Evolutionary conservation across 2,113 vertebrate genomes (phyloP), one percentile per base, ranked within the genome.

Genomic region (Genyomyrus donnyi): DNA sequence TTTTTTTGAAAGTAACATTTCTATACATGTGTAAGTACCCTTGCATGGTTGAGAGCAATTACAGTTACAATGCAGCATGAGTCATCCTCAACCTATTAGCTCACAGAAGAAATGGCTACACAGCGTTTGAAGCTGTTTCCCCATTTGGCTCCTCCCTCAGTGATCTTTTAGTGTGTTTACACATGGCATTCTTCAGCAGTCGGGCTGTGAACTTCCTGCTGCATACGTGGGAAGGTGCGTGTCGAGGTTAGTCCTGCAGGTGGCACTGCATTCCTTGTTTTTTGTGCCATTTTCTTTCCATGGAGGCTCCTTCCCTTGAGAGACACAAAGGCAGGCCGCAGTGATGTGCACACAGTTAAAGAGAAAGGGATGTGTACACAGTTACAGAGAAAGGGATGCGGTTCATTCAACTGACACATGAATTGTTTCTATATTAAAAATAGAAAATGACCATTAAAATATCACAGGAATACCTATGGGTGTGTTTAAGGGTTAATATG

Each of bases 231-330:
- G n/a, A 7, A 80, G 15, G 74, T 42, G 35, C 5, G 1, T 80
- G 74, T 80, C 42, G 17, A 39, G 74, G 13, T 7, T 19, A 19
- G 3, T 17, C 31, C 74, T 80, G 35, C 74, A 80, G 74, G 39
- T 80, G 74, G 74, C 74, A 42, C 74, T 80, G 35, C 74, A 42
- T 80, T 80, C 74, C 74, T 42, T 80, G 74, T 77, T 80, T 77
- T 80, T 35, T 62, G 31, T 42, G 74, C 15, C 15, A 39, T 80
- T 80, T 80, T 42, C 74, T 39, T 39, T 35, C 5, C 15, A 17
- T 19, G 70, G 35, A 17, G 31, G 1, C 7, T 39, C 11, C 35
- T 35, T 77, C 13, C 35, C 7, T 0, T 1, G 31, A 77, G 11
- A 77, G 35, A 19, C 11, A 77, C 70, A 39, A 39, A 39, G 74